Conservation (phyloP, 2,797 vertebrate genomes). For the Tauraco hartlaubi region DNA sequence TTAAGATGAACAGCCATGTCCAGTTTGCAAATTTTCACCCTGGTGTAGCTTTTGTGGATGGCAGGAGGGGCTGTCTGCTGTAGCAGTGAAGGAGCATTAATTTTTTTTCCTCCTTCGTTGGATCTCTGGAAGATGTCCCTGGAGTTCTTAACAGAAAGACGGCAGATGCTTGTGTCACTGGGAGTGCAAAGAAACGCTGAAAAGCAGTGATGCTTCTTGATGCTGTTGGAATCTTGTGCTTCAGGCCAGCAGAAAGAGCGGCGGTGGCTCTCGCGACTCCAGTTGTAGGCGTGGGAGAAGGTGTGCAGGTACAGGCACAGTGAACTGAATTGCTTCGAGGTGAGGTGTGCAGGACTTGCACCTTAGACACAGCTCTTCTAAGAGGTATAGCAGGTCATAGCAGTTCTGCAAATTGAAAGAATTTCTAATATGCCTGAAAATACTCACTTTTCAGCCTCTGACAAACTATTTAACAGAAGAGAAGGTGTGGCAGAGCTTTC, state of each 20-base stretch:
- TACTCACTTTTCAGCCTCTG: background rate
- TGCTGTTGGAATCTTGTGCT: background rate
- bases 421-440: background rate
- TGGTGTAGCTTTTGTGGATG: background rate
- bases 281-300: background rate
- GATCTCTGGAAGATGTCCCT: background rate
- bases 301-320: background rate
- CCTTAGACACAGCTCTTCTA: background rate
- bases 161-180: background rate
- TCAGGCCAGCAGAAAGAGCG: background rate
- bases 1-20: background rate
- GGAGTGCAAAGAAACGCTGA: background rate
- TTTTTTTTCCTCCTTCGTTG: background rate
- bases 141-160: background rate
- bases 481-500: background rate
- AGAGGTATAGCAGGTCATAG: rapidly evolving
- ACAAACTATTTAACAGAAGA: background rate
- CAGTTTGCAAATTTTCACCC: background rate
- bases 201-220: background rate
- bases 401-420: background rate
- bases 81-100: background rate
- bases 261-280: background rate
- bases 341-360: background rate
- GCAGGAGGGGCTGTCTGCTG: background rate
- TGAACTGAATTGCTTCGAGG: background rate